Evolutionary conservation across 2,797 vertebrate species (phyloP).

Genomic region (Myripristis jacobus): DNA sequence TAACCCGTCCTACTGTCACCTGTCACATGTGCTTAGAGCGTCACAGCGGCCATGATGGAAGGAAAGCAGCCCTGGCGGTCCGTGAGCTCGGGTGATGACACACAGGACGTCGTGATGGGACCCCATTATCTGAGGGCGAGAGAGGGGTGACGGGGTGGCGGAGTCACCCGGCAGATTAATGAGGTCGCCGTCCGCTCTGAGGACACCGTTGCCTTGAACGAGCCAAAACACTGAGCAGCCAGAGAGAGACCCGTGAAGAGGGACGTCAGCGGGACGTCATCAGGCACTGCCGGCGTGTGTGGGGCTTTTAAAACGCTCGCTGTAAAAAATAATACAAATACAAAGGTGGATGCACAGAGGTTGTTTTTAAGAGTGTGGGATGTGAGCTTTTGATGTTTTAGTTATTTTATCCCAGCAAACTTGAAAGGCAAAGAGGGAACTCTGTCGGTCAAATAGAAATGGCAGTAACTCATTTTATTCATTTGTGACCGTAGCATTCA

Average conservation of each 20-base stretch:
- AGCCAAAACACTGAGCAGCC: conserved; percentile 41
- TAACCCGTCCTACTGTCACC: too few species aligned
- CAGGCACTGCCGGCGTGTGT: too few species aligned
- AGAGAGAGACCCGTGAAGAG: conserved; percentile 26
- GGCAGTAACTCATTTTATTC: too few species aligned
- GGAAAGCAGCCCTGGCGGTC: conserved; percentile 36
- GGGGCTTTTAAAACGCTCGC: too few species aligned
- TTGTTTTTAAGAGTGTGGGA: too few species aligned
- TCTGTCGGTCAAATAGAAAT: too few species aligned
- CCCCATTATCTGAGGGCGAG: conserved; percentile 53
- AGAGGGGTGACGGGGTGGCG: conserved; percentile 45
- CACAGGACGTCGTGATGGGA: conserved; percentile 48
- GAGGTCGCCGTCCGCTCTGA: conserved; percentile 45
- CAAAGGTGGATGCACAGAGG: too few species aligned
- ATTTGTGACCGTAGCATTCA: too few species aligned
- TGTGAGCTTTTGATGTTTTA: too few species aligned
- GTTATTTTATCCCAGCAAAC: too few species aligned
- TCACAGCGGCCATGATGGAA: conserved; percentile 27
- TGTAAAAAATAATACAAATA: too few species aligned
- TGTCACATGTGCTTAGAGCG: conserved; percentile 37
- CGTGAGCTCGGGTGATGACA: conserved; percentile 49
- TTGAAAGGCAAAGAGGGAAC: too few species aligned
- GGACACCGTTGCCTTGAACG: conserved; percentile 25
- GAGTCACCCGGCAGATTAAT: conserved; percentile 63
- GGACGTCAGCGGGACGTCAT: conserved; percentile 27